These are phyloP conservation scores for Vanessa cardui DNA, from an alignment of 2,888 invertebrate genomes.

Conservation along the genomic window DNA sequence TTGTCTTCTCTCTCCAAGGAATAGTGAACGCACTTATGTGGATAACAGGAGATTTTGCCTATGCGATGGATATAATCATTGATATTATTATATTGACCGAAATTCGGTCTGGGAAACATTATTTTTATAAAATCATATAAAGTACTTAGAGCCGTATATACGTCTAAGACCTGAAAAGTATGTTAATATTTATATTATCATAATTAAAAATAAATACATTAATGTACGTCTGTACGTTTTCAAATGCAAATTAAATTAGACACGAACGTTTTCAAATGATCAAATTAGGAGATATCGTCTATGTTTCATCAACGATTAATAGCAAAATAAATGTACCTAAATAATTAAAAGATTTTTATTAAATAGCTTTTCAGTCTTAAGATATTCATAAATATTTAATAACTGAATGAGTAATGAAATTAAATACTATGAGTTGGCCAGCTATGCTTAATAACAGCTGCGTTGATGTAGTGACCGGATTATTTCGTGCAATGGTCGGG, in stretches of 20 bases:
- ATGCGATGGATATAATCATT: no score
- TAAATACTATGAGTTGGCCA: conserved; percentile 39
- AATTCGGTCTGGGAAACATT: no score
- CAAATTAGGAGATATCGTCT: no score
- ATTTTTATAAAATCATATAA: background rate
- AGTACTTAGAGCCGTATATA: background rate
- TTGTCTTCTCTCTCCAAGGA: no score
- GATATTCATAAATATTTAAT: conserved; percentile 1
- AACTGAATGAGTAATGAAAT: conserved; percentile 19
- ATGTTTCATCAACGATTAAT: no score
- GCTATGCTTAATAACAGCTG: conserved; percentile 57
- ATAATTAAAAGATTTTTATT: background rate
- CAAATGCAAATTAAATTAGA: conserved; percentile 2
- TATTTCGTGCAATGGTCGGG: conserved; percentile 67
- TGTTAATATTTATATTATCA: conserved; percentile 9
- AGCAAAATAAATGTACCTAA: background rate
- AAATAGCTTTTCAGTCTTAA: background rate
- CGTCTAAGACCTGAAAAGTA: background rate
- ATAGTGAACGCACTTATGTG: no score
- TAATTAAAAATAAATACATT: conserved; percentile 23
- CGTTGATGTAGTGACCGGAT: conserved; percentile 74
- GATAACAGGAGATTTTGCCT: no score
- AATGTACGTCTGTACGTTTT: conserved; percentile 9
- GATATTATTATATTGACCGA: no score
- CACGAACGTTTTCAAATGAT: background rate